Evolutionary conservation across 2,888 invertebrate genomes (phyloP).

Genomic region (Megalurothrips usitatus): DNA sequence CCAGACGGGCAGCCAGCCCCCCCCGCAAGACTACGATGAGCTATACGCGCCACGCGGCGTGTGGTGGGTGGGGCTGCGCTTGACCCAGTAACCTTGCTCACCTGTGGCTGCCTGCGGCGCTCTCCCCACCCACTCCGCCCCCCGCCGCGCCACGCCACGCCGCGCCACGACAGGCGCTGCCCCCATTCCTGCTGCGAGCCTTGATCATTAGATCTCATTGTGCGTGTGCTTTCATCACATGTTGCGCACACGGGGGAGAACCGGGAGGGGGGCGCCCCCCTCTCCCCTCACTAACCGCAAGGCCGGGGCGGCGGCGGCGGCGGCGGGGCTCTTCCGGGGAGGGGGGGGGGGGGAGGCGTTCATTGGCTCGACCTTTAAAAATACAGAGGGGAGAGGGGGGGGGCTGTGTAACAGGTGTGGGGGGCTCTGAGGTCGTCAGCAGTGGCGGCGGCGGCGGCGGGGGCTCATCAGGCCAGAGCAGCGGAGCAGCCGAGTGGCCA

Average conservation of each 20-base stretch:
- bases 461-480: too few relatives aligned
- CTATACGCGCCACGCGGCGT: too few relatives aligned
- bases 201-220: constrained; percentile 17
- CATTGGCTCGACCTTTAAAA: too few relatives aligned
- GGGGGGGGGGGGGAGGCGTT: background rate
- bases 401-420: too few relatives aligned
- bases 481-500: too few relatives aligned
- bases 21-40: background rate
- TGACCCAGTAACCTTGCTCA: constrained; percentile 26
- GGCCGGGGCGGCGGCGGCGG: background rate
- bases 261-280: background rate
- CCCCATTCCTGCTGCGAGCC: background rate
- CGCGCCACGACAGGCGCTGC: background rate
- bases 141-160: background rate
- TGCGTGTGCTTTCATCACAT: constrained; percentile 22
- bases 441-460: too few relatives aligned
- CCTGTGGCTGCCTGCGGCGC: background rate
- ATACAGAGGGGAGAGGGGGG: too few relatives aligned
- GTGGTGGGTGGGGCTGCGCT: background rate
- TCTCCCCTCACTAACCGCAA: too few relatives aligned
- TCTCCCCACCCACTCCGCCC: background rate
- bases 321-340: too few relatives aligned
- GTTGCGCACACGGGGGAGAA: background rate
- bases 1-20: background rate
- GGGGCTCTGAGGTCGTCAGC: too few relatives aligned